These are phyloP conservation scores for Serilophus lunatus DNA, from an alignment of 2,113 vertebrate genomes.

Conservation along the genomic window DNA sequence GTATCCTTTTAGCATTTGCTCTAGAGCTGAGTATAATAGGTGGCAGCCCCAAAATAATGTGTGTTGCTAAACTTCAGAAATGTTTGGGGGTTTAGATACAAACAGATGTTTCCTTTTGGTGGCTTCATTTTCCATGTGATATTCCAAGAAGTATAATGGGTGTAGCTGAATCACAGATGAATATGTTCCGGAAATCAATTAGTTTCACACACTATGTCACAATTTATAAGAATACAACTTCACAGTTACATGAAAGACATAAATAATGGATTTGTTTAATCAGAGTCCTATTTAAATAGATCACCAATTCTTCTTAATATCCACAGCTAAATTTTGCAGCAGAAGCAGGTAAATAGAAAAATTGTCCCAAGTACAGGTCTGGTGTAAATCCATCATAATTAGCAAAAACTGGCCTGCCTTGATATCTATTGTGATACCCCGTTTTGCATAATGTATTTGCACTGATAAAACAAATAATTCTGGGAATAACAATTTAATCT, in stretches of 20 bases:
- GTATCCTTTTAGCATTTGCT: conserved; percentile 50
- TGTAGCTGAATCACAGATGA: not conserved
- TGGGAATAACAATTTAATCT: not conserved
- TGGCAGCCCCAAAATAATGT: conserved; percentile 47
- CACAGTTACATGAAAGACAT: not conserved
- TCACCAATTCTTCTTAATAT: not conserved
- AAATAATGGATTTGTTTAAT: not conserved
- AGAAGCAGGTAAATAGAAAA: not conserved
- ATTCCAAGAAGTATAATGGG: not conserved
- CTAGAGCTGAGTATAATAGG: conserved; percentile 19
- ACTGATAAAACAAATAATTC: not conserved
- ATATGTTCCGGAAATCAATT: conserved; percentile 31
- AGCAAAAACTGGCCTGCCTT: not conserved
- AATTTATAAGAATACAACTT: not conserved
- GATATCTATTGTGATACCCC: not conserved
- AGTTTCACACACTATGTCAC: not conserved
- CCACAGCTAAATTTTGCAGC: not conserved
- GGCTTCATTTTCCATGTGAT: conserved; percentile 37
- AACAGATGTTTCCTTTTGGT: conserved; percentile 72
- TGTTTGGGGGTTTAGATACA: conserved; percentile 28
- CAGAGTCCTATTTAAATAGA: not conserved
- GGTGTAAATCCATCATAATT: not conserved
- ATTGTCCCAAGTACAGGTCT: not conserved
- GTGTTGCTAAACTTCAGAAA: conserved; percentile 58
- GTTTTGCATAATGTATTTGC: not conserved